Conservation (phyloP, 2,113 vertebrate genomes). For the Cinclus cinclus region DNA sequence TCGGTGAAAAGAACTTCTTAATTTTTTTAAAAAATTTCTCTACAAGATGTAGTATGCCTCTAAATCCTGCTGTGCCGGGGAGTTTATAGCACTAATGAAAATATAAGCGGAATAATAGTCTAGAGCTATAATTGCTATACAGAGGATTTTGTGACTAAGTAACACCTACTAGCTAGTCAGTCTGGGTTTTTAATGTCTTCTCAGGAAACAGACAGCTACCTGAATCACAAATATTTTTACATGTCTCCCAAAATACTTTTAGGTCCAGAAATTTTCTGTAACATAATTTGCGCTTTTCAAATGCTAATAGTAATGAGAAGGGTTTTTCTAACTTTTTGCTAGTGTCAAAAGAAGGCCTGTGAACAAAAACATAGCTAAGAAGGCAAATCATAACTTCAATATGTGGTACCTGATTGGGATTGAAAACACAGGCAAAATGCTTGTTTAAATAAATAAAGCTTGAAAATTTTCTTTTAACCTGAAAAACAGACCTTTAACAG, state of each 20-base stretch:
- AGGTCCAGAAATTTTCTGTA: not conserved
- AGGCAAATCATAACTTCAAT: not conserved
- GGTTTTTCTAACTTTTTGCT: not conserved
- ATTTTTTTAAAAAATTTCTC: not conserved
- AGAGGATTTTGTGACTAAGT: conserved; percentile 51
- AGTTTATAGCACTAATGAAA: conserved; percentile 22
- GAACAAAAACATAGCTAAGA: not conserved
- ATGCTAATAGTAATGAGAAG: not conserved
- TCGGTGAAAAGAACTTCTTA: not conserved
- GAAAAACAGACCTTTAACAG: not conserved
- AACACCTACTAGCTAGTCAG: conserved; percentile 23
- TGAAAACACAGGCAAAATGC: not conserved
- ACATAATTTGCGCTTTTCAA: not conserved
- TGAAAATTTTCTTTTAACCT: not conserved
- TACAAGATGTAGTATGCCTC: not conserved
- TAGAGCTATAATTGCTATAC: not conserved
- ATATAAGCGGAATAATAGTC: conserved; percentile 9
- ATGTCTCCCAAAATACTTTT: not conserved
- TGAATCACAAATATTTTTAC: conserved; percentile 31
- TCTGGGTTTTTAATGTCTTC: conserved; percentile 21
- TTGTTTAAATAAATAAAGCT: not conserved
- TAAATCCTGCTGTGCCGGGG: not conserved
- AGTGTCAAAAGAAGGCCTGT: not conserved
- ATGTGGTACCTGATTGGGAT: not conserved
- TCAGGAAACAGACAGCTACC: conserved; percentile 35